Conservation (phyloP, 1,140 invertebrate species). For the Brachionus plicatilis region DNA sequence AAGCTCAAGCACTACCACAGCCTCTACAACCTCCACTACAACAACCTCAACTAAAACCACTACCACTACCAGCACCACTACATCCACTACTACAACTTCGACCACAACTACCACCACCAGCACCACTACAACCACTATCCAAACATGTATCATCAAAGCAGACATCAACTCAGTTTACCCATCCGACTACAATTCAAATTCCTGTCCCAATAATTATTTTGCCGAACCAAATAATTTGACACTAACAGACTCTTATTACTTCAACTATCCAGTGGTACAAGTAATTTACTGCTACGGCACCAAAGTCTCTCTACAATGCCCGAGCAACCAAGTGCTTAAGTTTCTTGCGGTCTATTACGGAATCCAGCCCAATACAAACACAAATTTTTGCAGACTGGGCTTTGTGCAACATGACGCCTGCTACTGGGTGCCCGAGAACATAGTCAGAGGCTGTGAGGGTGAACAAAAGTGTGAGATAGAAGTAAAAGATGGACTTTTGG, state of each 20-base stretch:
- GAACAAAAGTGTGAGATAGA: neutral
- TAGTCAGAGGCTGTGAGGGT: neutral
- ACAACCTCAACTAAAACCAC: neutral
- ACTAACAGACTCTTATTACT: neutral
- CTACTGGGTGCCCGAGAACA: neutral
- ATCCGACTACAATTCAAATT: conserved; percentile 3
- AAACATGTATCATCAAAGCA: conserved; percentile 4
- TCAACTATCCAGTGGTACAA: conserved; percentile 9
- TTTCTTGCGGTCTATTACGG: conserved; percentile 14
- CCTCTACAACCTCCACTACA: neutral
- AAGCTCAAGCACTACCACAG: neutral
- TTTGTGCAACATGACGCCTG: neutral
- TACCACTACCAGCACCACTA: neutral
- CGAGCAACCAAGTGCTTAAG: neutral
- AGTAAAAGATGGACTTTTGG: neutral
- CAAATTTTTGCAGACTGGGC: conserved; percentile 2
- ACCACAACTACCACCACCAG: neutral
- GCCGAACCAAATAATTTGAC: neutral
- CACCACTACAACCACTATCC: neutral
- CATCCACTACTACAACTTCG: neutral
- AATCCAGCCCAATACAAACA: conserved; percentile 1
- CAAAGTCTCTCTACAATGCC: neutral
- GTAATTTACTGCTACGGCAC: neutral
- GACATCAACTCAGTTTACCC: neutral
- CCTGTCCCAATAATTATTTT: neutral